These are phyloP conservation scores for Bothrops jararaca DNA, from an alignment of 2,113 vertebrate genomes.

Conservation along the genomic window DNA sequence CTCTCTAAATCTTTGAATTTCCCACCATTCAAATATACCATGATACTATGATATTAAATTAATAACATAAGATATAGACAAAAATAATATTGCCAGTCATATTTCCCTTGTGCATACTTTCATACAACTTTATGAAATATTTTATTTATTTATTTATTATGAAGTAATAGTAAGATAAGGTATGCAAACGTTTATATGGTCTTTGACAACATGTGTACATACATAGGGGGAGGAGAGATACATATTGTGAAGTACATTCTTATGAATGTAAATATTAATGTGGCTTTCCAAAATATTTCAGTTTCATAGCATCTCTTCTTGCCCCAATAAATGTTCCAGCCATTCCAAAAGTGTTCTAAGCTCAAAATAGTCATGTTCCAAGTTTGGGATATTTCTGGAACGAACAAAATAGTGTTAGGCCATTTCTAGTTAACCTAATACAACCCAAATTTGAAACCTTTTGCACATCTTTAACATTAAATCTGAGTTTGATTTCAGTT, in stretches of 20 bases:
- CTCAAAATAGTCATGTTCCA: neutral
- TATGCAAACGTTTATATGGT: slow-evolving; percentile 25
- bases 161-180: neutral
- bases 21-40: neutral
- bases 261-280: neutral
- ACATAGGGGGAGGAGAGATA: neutral
- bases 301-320: neutral
- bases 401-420: neutral
- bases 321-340: neutral
- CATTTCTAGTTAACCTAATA: neutral
- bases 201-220: neutral
- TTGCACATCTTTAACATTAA: neutral
- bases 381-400: neutral
- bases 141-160: neutral
- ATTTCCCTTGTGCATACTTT: neutral
- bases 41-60: too few relatives aligned
- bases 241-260: neutral
- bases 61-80: neutral
- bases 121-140: neutral
- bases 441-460: neutral
- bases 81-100: neutral
- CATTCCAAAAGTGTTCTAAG: neutral
- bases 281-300: neutral
- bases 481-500: neutral
- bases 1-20: neutral